Evolutionary conservation across 2,113 vertebrate species (phyloP), one percentile per base, ranked within the genome.

Genomic region (Nymphicus hollandicus): DNA sequence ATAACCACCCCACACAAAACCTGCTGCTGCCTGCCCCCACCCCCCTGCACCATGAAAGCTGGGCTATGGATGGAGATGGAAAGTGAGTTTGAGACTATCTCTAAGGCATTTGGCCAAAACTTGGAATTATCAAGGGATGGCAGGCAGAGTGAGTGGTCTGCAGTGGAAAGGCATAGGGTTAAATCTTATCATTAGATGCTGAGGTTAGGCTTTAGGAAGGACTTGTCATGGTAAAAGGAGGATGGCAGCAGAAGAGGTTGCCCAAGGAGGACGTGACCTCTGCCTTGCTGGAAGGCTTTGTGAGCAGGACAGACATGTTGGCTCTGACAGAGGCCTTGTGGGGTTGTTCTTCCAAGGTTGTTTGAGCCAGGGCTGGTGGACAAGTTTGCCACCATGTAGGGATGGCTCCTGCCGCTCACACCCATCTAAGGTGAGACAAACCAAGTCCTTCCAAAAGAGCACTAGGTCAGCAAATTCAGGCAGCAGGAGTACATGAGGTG

Each of bases 1-100:
- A 88, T 5, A 86, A 69, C 15, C 10, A 27, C 10, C 17, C 23
- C 2, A 2, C 0, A 2, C 55, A 53, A 56, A 68, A 25, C 41
- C 44, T 61, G 41, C 20, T 22, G 5, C 25, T 33, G 11, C 29
- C 46, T 84, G 37, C 53, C 25, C 10, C 1, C 5, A 18, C 17
- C 7, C 6, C 7, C 15, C 27, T 6, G 6, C 14, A 10, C 46
- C 0, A 0, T 19, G 50, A 79, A 37, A 91, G 13, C 37, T 39
- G 76, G 23, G 19, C 31, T 6, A 1, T 2, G 53, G 43, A 74
- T 68, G 55, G 73, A 58, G 19, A 17, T 3, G 50, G 53, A 3
- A 31, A 46, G 31, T 5, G 33, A 50, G 31, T 89, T 52, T 69
- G 46, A 39, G 77, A 44, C 35, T 88, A 2, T 27, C 47, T 19